These are phyloP conservation scores for Holothuria leucospilota DNA, from an alignment of 53 echinoderm and acorn worm species.

Conservation along the genomic window DNA sequence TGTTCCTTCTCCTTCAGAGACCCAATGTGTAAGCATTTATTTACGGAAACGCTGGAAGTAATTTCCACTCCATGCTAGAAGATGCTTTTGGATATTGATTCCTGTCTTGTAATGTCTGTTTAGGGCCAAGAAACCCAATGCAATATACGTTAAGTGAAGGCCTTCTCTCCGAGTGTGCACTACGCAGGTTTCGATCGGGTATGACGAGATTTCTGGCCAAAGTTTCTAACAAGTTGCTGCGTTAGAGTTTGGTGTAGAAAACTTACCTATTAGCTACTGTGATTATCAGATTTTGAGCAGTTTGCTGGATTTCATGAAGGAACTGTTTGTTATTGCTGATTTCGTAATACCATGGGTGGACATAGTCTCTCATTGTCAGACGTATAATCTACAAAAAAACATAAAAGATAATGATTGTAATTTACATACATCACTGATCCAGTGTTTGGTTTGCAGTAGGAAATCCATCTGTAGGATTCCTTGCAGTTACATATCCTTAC, in stretches of 20 bases:
- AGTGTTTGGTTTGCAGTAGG: too few relatives aligned
- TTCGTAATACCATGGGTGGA: constrained; percentile 88
- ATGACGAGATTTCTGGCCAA: too few relatives aligned
- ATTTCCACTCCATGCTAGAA: constrained; percentile 1
- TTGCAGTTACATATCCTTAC: too few relatives aligned
- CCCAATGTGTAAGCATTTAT: not conserved
- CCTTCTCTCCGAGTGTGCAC: too few relatives aligned
- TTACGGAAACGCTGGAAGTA: not conserved
- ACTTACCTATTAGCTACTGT: constrained; percentile 89
- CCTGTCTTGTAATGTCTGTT: not conserved
- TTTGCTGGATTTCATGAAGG: constrained; percentile 84
- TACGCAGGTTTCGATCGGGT: too few relatives aligned
- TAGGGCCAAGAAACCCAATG: not conserved
- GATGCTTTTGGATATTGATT: constrained; percentile 12
- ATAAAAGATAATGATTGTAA: not conserved
- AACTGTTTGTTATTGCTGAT: constrained; percentile 88
- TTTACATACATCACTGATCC: too few relatives aligned
- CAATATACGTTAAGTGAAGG: too few relatives aligned
- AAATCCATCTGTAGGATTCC: too few relatives aligned
- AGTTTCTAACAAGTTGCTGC: too few relatives aligned
- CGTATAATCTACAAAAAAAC: constrained; percentile 71
- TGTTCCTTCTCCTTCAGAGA: not conserved
- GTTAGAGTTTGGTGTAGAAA: not conserved
- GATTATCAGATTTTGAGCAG: constrained; percentile 86
- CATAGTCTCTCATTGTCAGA: constrained; percentile 80